Percentiles rank a stretch among this genome's conserved stretches.
Evolutionary conservation across 1,140 invertebrate species (phyloP).

Genomic region (Campoletis sonorensis): DNA sequence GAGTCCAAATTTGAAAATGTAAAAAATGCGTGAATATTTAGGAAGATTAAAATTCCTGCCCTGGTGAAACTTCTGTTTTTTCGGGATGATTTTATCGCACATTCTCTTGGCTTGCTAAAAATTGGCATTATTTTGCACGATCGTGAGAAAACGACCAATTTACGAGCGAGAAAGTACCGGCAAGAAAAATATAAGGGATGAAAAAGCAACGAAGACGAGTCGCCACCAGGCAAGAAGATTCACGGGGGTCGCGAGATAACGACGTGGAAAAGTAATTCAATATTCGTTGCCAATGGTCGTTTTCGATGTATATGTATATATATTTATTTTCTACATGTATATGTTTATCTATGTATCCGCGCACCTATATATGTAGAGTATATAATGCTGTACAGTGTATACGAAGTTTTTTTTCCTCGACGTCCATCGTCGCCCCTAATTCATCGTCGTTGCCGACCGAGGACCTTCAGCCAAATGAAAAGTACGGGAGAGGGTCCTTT

Average conservation of each 20-base stretch:
- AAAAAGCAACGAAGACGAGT: constrained; percentile 45
- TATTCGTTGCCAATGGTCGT: constrained; percentile 45
- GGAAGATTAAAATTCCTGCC: too few species aligned
- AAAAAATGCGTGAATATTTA: too few species aligned
- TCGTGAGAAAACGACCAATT: constrained; percentile 51
- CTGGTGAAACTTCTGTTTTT: not conserved
- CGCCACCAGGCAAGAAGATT: constrained; percentile 6
- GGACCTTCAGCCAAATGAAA: constrained; percentile 60
- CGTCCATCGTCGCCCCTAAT: constrained; percentile 47
- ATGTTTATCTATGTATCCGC: not conserved
- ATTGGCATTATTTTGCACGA: constrained; percentile 47
- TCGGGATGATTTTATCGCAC: not conserved
- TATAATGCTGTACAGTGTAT: not conserved
- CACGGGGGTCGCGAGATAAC: constrained; percentile 47
- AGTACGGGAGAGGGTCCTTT: constrained; percentile 51
- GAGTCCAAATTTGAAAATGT: too few species aligned
- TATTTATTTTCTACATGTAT: not conserved
- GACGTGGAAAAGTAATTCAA: constrained; percentile 59
- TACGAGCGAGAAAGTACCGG: constrained; percentile 44
- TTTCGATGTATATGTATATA: not conserved
- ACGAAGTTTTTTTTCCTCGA: constrained; percentile 21
- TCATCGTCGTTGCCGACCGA: constrained; percentile 44
- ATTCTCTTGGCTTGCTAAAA: not conserved
- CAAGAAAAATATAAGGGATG: constrained; percentile 37
- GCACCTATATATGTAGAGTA: too few species aligned